Conservation (phyloP, 35 echinoderm and acorn worm species). For the Heliocidaris tuberculata region DNA sequence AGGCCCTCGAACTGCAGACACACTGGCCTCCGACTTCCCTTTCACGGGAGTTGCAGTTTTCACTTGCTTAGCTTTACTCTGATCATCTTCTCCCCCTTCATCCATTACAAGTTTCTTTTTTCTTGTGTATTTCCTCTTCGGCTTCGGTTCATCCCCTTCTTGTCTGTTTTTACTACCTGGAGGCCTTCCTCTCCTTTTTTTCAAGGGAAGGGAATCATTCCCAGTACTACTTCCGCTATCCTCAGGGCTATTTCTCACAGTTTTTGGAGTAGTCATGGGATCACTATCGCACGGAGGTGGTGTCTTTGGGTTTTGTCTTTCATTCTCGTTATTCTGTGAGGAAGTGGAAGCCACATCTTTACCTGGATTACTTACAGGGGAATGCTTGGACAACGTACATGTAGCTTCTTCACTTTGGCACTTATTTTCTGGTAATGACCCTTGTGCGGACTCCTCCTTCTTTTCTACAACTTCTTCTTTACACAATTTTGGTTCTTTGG, state of each 20-base stretch:
- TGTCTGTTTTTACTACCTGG: slow-evolving; percentile 69
- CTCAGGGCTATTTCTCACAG: slow-evolving; percentile 33
- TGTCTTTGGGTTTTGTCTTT: neutral
- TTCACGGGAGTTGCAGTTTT: neutral
- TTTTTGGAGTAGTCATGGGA: slow-evolving; percentile 59
- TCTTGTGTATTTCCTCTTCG: slow-evolving; percentile 44
- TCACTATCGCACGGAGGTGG: slow-evolving; percentile 27
- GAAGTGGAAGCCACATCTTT: slow-evolving; percentile 17
- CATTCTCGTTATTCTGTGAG: slow-evolving; percentile 8
- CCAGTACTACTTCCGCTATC: slow-evolving; percentile 35
- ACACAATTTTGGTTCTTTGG: slow-evolving; percentile 39
- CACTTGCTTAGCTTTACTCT: slow-evolving; percentile 38
- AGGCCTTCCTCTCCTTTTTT: slow-evolving; percentile 73
- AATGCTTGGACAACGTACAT: neutral
- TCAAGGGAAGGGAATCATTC: slow-evolving; percentile 42
- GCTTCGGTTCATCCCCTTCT: slow-evolving; percentile 48
- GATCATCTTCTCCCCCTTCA: slow-evolving; percentile 50
- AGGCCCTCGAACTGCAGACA: slow-evolving; percentile 55
- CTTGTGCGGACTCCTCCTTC: neutral
- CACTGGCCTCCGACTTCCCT: slow-evolving; percentile 32
- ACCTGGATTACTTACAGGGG: slow-evolving; percentile 1
- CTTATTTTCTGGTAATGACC: slow-evolving; percentile 11
- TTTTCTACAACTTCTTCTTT: slow-evolving; percentile 6
- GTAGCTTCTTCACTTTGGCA: slow-evolving; percentile 46
- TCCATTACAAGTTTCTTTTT: slow-evolving; percentile 48